Conservation (phyloP, 2,797 vertebrate species). For the Rhinella marina region DNA sequence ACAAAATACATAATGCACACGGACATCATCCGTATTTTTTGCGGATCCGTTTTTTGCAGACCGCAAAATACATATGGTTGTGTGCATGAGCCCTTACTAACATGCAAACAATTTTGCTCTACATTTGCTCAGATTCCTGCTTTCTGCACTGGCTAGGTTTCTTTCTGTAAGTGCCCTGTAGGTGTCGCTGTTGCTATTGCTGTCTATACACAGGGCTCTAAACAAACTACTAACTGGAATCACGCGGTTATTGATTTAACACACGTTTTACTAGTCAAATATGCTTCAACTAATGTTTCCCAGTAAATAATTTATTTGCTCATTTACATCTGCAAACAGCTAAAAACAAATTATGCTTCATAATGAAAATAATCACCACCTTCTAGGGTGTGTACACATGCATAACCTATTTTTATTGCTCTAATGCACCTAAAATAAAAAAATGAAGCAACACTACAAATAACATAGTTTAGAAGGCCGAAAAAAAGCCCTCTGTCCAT, state of each 20-base stretch:
- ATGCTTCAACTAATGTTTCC: background rate
- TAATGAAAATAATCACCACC: background rate
- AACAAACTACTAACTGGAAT: background rate
- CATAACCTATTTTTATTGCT: background rate
- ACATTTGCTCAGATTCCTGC: background rate
- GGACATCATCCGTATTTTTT: too few relatives aligned
- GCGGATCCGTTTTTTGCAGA: too few relatives aligned
- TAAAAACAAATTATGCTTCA: background rate
- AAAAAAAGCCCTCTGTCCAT: too few relatives aligned
- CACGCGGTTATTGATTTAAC: background rate
- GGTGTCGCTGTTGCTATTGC: constrained; percentile 23
- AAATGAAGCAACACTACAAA: background rate
- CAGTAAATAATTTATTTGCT: background rate
- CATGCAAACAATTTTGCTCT: background rate
- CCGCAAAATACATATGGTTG: too few relatives aligned
- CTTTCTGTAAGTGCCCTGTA: background rate
- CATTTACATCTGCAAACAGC: background rate
- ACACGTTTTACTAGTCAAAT: background rate
- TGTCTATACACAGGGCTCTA: background rate
- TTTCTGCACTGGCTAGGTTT: background rate
- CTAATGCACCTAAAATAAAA: too few relatives aligned
- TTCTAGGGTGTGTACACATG: background rate
- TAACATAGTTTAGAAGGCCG: too few relatives aligned
- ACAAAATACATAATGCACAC: too few relatives aligned
- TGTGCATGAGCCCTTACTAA: too few relatives aligned